Percentiles rank a stretch among this genome's conserved stretches.
Conservation (phyloP, 2,113 vertebrate genomes). For the Morphnarchus princeps region DNA sequence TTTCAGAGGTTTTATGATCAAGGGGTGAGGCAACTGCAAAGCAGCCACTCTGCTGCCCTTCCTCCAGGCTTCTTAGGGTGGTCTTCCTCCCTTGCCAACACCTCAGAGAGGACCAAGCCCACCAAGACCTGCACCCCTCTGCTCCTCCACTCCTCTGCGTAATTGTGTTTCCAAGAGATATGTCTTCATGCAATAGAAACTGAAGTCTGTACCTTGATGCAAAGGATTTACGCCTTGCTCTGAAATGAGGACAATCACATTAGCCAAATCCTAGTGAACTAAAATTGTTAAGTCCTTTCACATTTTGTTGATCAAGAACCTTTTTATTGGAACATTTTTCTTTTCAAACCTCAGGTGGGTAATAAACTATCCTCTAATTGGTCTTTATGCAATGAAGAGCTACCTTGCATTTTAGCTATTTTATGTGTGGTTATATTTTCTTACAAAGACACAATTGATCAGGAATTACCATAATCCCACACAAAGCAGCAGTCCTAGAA, state of each 20-base stretch:
- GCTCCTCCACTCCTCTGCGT: not conserved
- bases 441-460: conserved; percentile 46
- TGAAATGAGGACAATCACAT: conserved; percentile 9
- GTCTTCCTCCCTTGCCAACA: not conserved
- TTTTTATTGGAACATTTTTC: conserved; percentile 2
- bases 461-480: conserved; percentile 25
- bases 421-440: not conserved
- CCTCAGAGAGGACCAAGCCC: not conserved
- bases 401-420: conserved; percentile 1
- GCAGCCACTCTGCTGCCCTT: not conserved
- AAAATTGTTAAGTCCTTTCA: conserved; percentile 36
- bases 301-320: conserved; percentile 42
- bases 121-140: not conserved
- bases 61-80: not conserved
- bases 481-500: conserved; percentile 16
- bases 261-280: conserved; percentile 9
- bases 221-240: not conserved
- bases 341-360: not conserved
- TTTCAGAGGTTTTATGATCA: not conserved
- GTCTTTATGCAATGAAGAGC: not conserved
- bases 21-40: not conserved
- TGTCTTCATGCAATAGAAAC: not conserved
- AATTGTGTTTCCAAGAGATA: not conserved
- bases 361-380: conserved; percentile 40
- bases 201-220: not conserved